Base-by-base conservation (phyloP, 1,140 invertebrate genomes). In the Zophobas atratus region DNA sequence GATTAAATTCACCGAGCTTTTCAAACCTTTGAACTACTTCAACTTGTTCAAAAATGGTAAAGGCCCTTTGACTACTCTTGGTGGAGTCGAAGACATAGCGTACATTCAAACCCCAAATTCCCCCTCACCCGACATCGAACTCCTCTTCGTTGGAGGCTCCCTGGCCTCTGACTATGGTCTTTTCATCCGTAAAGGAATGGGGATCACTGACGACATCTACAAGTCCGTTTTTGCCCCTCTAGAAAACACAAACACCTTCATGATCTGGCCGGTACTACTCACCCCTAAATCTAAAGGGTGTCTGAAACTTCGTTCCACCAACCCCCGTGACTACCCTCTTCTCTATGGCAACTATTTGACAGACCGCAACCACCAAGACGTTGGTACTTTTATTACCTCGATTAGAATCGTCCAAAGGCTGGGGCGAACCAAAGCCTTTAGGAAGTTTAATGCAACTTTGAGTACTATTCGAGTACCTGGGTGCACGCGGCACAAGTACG, bases 231-330 rank as follows among this genome's bases (percentile, higher is more conserved):
- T 77, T 36, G 79, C 81, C 41, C 80, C 81, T 0, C 35, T 84
- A 33, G 89, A 91, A 77, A 84, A 87, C 8, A 80, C 85, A 56
- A 82, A 85, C 80, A 55, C 82, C 0, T 90, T 90, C 87, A 87
- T 90, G 0, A 87, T 94, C 3, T 86, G 93, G 81, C 91, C 93
- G 0, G 93, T 94, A 85, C 84, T 94, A 0, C 88, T 95, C 4
- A 88, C 92, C 84, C 94, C 95, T 0, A 90, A 92, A 83, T 91
- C 90, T 32, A 85, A 86, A 34, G 92, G 92, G 6, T 84, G 85
- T 70, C 60, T 93, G 2, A 86, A 88, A 80, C 84, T 93, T 32
- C 88, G 85, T 72, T 86, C 87, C 56, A 85, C 73, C 33, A 88
- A 94, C 86, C 92, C 92, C 1, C 88, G 87, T 48, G 88, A 89